Evolutionary conservation across 2,113 vertebrate species (phyloP), one percentile per base, ranked within the genome.

Genomic region (Picathartes gymnocephalus): DNA sequence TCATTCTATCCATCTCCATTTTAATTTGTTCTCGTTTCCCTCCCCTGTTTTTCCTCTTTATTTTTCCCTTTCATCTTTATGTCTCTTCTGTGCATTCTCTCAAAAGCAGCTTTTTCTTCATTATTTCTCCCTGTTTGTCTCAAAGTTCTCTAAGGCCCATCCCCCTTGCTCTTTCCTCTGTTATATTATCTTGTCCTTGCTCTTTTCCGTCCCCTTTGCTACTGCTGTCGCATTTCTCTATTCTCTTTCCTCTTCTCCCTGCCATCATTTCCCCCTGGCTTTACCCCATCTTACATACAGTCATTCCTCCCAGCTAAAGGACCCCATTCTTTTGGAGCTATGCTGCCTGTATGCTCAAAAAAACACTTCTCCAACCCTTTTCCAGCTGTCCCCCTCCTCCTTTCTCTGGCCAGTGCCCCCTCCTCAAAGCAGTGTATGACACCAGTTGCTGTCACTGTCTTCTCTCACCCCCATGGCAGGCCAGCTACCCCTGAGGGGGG

Each of bases 1-100:
- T 96, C 90, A 95, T 95, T 96, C 96, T 93, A 93, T 95, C 86
- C 87, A 93, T 96, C 96, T 96, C 93, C 82, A 88, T 97, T 93
- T 96, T 91, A 85, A 94, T 93, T 95, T 93, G 92, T 69, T 93
- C 81, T 92, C 1, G 1, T 93, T 95, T 92, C 71, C 51, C 82
- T 95, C 73, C 27, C 30, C 37, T 72, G 60, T 50, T 88, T 92
- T 74, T 76, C 53, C 45, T 91, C 60, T 92, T 81, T 65, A 45
- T 88, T 94, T 88, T 94, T 83, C 94, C 66, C 95, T 97, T 96
- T 97, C 94, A 94, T 96, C 95, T 96, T 91, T 82, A 42, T 6
- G 44, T 88, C 71, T 95, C 88, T 95, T 86, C 92, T 54, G 45
- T 73, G 58, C 70, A 87, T 91, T 92, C 82, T 91, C 76, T 93